Base-by-base conservation (phyloP, 2,888 invertebrate genomes). In the Pollenia labialis region DNA sequence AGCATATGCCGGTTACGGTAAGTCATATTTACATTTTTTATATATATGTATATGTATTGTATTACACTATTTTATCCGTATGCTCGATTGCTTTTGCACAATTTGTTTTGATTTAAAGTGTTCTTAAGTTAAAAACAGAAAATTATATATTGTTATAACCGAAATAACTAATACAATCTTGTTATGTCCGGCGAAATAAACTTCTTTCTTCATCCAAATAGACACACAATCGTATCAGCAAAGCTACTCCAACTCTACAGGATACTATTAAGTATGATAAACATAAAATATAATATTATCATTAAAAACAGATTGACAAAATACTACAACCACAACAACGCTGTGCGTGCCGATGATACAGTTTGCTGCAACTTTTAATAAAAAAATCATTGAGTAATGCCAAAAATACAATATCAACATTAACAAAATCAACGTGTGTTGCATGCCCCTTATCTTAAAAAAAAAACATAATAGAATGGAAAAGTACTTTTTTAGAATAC, bases 1-100 rank as follows among this genome's bases (percentile, higher is more conserved):
- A 79, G 91, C 93, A 40, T 93, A 93, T 89, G 91, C 93, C 44
- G 92, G 93, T 76, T 93, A 93, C 90, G 93, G 93, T 93, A 91
- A 91, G 92, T 92, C 40, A 12, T 18, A 10, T 80, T 50, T 23
- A 32, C 8, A 10, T 58, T 58, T 48, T 16, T 71, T 50, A 2
- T 4, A 32, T 7, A 7, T n/a, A 10, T 7, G 4, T n/a, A 10
- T 12, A 18, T 71, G 14, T n/a, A 50, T 23, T 62, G 2, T 11
- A 44, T 14, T 62, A 32, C 16, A 48, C 6, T 48, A 11, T 0
- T 66, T 9, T 46, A n/a, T 50, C 40, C 18, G 58, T 62, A 10
- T n/a, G 18, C n/a, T 44, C 46, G 11, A 9, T 0, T 52, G 3
- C 1, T 16, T 62, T 6, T 18, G 46, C 56, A 18, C 16, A 60